These are phyloP conservation scores for Bubo bubo DNA, from an alignment of 2,113 vertebrate species.

Conservation along the genomic window DNA sequence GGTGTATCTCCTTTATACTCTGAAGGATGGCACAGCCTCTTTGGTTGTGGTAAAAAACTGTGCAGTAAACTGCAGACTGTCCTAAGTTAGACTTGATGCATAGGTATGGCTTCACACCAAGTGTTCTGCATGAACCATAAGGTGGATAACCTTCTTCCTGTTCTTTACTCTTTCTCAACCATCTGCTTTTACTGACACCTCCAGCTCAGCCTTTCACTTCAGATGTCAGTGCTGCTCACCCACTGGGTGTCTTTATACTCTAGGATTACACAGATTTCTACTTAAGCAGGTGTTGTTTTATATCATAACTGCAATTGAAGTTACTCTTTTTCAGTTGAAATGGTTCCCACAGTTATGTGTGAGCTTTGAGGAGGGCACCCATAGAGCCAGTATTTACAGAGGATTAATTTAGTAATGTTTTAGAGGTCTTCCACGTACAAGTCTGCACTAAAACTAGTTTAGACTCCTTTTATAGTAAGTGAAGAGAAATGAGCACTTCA, in stretches of 20 bases:
- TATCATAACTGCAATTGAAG: background rate
- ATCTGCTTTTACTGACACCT: background rate
- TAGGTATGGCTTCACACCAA: background rate
- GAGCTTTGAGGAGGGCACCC: background rate
- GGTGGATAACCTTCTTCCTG: background rate
- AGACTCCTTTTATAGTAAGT: background rate
- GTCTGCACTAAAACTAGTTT: background rate
- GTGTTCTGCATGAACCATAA: background rate
- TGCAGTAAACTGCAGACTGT: background rate
- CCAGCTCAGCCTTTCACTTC: background rate
- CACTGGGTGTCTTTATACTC: background rate
- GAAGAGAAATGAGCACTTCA: background rate
- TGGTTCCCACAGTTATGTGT: background rate
- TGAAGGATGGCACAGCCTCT: background rate
- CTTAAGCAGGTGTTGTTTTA: background rate
- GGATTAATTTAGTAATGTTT: background rate
- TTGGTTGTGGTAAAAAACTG: background rate
- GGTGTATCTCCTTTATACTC: background rate
- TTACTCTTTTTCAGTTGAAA: background rate
- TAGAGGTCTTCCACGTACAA: background rate
- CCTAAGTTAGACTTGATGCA: background rate
- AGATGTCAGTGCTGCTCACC: background rate
- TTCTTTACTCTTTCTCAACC: background rate
- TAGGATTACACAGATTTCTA: background rate
- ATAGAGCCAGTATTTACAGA: background rate